phyloP scores from a whole-genome alignment of 92 coral and sea anemone species.

The Paramuricea clavata region DNA sequence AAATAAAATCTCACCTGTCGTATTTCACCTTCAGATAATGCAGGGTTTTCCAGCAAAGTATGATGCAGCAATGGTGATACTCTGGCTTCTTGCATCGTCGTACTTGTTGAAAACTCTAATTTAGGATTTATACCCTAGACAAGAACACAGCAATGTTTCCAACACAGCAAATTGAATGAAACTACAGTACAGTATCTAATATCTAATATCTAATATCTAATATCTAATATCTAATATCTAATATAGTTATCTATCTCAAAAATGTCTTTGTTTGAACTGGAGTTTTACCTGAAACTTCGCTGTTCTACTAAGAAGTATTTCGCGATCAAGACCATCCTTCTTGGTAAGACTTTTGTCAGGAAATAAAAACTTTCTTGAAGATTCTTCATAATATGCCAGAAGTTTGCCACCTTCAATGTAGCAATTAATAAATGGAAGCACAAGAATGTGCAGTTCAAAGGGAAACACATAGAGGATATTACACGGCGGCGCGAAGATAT shows the following conservation, averaged over 20 bases:
- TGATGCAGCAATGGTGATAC: slow-evolving; percentile 73
- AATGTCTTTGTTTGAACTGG: no score
- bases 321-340: slow-evolving; percentile 95
- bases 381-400: slow-evolving; percentile 89
- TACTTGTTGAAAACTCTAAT: slow-evolving; percentile 91
- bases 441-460: no score
- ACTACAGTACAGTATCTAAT: no score
- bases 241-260: no score
- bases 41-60: slow-evolving; percentile 31
- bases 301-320: slow-evolving; percentile 81
- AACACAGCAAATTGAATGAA: no score
- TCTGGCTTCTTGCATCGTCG: slow-evolving; percentile 92
- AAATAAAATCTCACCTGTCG: slow-evolving; percentile 10
- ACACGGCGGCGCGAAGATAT: no score
- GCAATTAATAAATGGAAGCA: not conserved
- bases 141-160: not conserved
- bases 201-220: no score
- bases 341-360: slow-evolving; percentile 95
- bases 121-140: slow-evolving; percentile 96
- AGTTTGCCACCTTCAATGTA: slow-evolving; percentile 84
- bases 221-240: no score
- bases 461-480: no score
- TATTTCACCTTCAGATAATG: slow-evolving; percentile 59
- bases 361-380: slow-evolving; percentile 92
- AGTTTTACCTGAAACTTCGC: slow-evolving; percentile 84